phyloP scores from a whole-genome alignment of 1,140 invertebrate genomes.

The Pogonognathellus flavescens region DNA sequence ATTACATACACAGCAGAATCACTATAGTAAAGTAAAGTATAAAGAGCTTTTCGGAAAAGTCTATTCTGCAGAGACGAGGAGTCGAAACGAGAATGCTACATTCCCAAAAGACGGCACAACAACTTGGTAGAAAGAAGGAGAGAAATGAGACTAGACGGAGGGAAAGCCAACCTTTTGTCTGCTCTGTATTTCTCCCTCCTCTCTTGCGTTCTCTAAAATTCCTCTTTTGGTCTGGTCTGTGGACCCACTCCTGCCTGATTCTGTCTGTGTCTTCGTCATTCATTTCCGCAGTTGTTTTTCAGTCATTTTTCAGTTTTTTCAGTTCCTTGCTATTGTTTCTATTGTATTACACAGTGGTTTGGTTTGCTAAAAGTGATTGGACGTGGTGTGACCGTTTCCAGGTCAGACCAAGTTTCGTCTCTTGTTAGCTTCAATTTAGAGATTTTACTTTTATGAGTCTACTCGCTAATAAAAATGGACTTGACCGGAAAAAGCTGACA shows the following conservation, averaged over 20 bases:
- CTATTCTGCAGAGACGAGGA: conserved; percentile 29
- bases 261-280: not conserved
- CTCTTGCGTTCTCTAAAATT: conserved; percentile 28
- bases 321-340: too few relatives aligned
- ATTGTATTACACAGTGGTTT: too few relatives aligned
- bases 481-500: conserved; percentile 40
- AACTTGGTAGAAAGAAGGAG: conserved; percentile 48
- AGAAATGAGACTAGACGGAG: conserved; percentile 49
- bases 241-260: not conserved
- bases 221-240: conserved; percentile 7
- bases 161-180: conserved; percentile 43
- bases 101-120: conserved; percentile 20
- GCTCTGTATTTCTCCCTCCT: conserved; percentile 43
- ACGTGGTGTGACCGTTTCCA: not conserved
- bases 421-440: too few relatives aligned
- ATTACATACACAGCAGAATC: too few relatives aligned
- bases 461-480: conserved; percentile 30
- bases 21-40: too few relatives aligned
- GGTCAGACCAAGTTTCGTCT: not conserved
- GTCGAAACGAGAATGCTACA: conserved; percentile 21
- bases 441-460: conserved; percentile 32
- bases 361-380: not conserved
- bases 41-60: conserved; percentile 29
- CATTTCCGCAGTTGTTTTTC: not conserved
- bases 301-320: too few relatives aligned